Evolutionary conservation across 2,888 invertebrate genomes (phyloP), one percentile per base, ranked within the genome.

Genomic region (Limenitis camilla): DNA sequence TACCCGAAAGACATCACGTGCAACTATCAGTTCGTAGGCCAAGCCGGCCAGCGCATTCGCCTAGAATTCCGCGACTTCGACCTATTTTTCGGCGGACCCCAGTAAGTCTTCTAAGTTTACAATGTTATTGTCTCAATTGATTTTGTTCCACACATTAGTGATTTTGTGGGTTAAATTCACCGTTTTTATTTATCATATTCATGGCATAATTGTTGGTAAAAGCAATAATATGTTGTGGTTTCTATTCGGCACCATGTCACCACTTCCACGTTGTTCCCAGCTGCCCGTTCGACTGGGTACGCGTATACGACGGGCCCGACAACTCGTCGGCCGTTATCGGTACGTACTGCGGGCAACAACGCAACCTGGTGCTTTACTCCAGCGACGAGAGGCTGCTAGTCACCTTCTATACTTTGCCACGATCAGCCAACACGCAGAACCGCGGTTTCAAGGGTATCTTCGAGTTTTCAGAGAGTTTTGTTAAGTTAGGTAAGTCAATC

Each of bases 391-490:
- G 93, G 64, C 91, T 98, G 71, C 93, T 94, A 75, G 94, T 98
- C 75, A 92, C 96, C 71, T 98, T 98, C 90, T 94, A 92, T 81
- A 96, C 98, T 68, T 91, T 97, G 72, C 92, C 94, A 78, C 92
- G 96, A 87, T 94, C 94, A 81, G 97, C 94, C 79, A 96, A 95
- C 88, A 94, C 96, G 67, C 97, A 98, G 89, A 98, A 98, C 89
- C 93, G 98, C 81, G 99, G 99, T 78, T 99, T 98, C 90, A 96
- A 96, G 89, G 98, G 97, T 78, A 96, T 97, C 85, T 99, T 96
- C 89, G 97, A 98, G 90, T 99, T 99, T 90, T 98, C 98, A 71
- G 96, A 97, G 88, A 93, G 95, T 89, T 99, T 98, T 90, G 98
- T 99, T 88, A 96, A 97, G 90, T 91, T 99, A 91, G 96, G 97